Conservation (phyloP, 1,140 invertebrate genomes). For the Hyles vespertilio region DNA sequence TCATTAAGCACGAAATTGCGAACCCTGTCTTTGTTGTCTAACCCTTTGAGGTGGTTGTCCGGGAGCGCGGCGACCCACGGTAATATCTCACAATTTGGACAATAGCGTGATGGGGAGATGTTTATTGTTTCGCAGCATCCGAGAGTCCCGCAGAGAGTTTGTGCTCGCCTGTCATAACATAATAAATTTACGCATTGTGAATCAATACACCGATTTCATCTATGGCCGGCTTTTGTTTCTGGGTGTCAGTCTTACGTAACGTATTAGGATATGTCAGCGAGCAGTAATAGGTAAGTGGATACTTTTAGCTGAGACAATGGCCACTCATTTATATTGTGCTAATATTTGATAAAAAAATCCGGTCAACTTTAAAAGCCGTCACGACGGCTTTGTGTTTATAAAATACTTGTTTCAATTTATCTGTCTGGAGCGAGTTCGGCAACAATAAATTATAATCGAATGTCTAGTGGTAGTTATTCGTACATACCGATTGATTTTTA, state of each 20-base stretch:
- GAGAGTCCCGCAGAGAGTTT: constrained; percentile 66
- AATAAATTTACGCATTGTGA: constrained; percentile 74
- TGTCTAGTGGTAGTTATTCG: not conserved
- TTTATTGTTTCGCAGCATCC: constrained; percentile 69
- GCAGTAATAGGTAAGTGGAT: constrained; percentile 42
- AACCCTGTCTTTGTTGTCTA: constrained; percentile 48
- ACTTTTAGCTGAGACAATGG: constrained; percentile 46
- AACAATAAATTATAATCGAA: constrained; percentile 1
- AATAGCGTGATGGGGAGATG: constrained; percentile 47
- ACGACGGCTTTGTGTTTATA: constrained; percentile 9
- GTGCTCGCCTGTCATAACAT: constrained; percentile 73
- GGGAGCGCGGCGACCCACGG: constrained; percentile 50
- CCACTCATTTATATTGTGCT: constrained; percentile 36
- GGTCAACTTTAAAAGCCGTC: constrained; percentile 14
- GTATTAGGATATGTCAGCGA: constrained; percentile 53
- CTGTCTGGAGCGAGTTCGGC: constrained; percentile 3
- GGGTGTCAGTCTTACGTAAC: constrained; percentile 60
- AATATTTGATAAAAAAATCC: constrained; percentile 26
- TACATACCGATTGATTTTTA: not conserved
- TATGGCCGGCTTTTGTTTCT: constrained; percentile 60
- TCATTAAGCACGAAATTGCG: constrained; percentile 60
- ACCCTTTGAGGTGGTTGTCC: constrained; percentile 61
- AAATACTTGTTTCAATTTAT: constrained; percentile 8
- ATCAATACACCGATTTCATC: constrained; percentile 70
- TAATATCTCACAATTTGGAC: constrained; percentile 61